phyloP scores from a whole-genome alignment of 2,888 invertebrate species.

The Myathropa florea region DNA sequence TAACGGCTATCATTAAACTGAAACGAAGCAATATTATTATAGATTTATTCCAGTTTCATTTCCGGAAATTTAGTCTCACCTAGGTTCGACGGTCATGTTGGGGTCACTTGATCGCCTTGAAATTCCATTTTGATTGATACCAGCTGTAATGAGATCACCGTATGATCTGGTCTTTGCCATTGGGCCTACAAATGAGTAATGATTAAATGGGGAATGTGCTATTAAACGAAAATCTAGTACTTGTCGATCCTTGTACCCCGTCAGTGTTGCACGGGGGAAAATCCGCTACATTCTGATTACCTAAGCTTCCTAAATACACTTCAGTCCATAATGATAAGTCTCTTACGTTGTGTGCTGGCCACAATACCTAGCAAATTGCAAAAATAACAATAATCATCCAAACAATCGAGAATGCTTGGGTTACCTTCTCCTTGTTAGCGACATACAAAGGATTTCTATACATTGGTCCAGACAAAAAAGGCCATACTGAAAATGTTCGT shows the following conservation, averaged over 20 bases:
- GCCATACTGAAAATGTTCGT: constrained; percentile 93
- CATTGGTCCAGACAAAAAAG: constrained; percentile 88
- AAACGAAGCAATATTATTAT: constrained; percentile 10
- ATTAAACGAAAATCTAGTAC: constrained; percentile 64
- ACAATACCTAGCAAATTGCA: constrained; percentile 85
- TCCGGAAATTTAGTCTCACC: constrained; percentile 81
- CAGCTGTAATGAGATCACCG: constrained; percentile 88
- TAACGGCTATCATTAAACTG: constrained; percentile 77
- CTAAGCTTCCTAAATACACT: constrained; percentile 87
- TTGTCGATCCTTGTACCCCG: constrained; percentile 75
- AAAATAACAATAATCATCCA: background rate
- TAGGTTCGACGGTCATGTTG: constrained; percentile 87
- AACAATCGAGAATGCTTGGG: background rate
- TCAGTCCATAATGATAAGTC: constrained; percentile 92
- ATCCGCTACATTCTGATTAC: constrained; percentile 80
- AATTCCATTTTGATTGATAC: constrained; percentile 81
- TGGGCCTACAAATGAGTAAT: constrained; percentile 78
- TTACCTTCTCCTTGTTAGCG: constrained; percentile 80
- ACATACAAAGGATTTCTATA: constrained; percentile 94
- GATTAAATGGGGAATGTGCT: background rate
- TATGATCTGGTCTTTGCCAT: constrained; percentile 93
- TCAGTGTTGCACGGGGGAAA: constrained; percentile 78
- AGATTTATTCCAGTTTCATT: too few species aligned
- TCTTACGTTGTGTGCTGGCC: constrained; percentile 92
- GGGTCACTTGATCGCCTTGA: constrained; percentile 93